Base-by-base conservation (phyloP, 2,888 invertebrate genomes). In the Heliothis peltigera region DNA sequence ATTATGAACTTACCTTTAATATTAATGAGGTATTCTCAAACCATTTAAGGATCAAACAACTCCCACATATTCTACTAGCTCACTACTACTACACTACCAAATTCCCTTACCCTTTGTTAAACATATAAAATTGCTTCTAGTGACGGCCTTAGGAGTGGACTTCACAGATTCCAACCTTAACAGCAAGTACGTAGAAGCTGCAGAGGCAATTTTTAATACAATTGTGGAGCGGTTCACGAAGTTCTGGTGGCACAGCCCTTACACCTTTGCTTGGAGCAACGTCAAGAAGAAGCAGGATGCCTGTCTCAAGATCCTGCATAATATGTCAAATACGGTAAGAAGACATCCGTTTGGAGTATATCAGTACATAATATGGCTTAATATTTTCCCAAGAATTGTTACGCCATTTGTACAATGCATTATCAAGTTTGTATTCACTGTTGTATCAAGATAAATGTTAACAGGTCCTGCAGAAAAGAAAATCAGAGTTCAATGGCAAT, bases 61-160 rank as follows among this genome's bases (percentile, higher is more conserved):
- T n/a, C n/a, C n/a, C n/a, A n/a, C n/a, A n/a, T n/a, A n/a, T n/a
- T n/a, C n/a, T n/a, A n/a, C n/a, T n/a, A n/a, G n/a, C n/a, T n/a
- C n/a, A n/a, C n/a, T n/a, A n/a, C n/a, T n/a, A n/a, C n/a, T n/a
- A n/a, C n/a, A n/a, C n/a, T n/a, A n/a, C n/a, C n/a, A n/a, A n/a
- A n/a, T n/a, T n/a, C n/a, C n/a, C n/a, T n/a, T n/a, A n/a, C n/a
- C 25, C 21, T 22, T 17, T 18, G 19, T 2, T 17, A 21, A 35
- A 28, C 6, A 5, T 21, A 46, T 46, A 4, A 6, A 46, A 28
- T 48, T 12, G 42, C 18, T 80, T 81, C 1, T 80, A 93, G 93
- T 91, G 64, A 92, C 92, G 12, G 92, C 90, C 0, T 63, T 92
- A 18, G 92, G 93, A 7, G 89, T 92, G 3, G 89, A 91, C 63